Conservation (phyloP, 1,140 invertebrate species). For the Brachionus plicatilis region DNA sequence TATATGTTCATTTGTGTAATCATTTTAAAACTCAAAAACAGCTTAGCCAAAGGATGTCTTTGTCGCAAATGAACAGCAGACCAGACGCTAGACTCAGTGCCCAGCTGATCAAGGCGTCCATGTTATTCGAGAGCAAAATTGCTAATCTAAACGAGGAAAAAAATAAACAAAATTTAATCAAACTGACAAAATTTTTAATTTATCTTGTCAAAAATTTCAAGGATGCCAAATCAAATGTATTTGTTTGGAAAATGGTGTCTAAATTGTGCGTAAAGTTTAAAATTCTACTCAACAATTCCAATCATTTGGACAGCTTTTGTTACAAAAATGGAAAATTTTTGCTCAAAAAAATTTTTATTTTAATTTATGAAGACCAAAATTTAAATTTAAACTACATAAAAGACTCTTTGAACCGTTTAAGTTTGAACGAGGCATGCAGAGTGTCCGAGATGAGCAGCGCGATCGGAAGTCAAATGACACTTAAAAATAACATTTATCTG, state of each 20-base stretch:
- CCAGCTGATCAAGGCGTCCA: background rate
- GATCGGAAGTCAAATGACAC: conserved; percentile 1
- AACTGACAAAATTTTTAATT: background rate
- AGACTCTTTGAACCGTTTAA: background rate
- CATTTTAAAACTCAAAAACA: background rate
- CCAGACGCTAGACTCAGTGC: background rate
- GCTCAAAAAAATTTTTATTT: background rate
- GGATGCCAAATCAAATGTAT: conserved; percentile 29
- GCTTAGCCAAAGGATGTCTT: background rate
- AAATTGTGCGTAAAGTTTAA: background rate
- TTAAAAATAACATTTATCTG: conserved; percentile 13
- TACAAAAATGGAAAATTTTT: conserved; percentile 6
- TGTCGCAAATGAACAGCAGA: background rate
- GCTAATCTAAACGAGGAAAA: background rate
- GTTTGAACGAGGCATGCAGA: background rate
- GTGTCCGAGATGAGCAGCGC: background rate
- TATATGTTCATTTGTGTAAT: background rate
- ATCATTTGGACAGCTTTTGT: background rate
- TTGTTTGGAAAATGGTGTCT: conserved; percentile 15
- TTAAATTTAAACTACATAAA: conserved; percentile 16
- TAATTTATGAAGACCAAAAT: background rate
- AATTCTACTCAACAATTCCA: background rate
- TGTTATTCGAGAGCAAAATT: conserved; percentile 13
- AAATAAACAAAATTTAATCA: conserved; percentile 26
- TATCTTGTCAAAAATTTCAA: conserved; percentile 31